Conservation (phyloP, 2,888 invertebrate genomes). For the Andrena camellia region DNA sequence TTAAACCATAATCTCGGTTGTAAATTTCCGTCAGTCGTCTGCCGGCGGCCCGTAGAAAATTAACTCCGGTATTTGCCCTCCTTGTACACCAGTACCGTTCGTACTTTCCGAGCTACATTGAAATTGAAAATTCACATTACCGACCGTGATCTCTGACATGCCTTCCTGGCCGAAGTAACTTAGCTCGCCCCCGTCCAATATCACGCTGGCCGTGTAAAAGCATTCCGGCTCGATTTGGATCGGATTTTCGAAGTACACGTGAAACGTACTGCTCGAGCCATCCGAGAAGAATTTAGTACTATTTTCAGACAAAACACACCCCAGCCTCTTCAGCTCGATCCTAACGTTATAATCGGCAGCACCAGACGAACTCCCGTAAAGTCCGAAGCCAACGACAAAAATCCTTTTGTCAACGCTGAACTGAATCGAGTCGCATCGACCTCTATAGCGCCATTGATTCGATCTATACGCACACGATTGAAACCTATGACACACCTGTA, state of each 20-base stretch:
- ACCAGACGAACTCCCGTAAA: slow-evolving; percentile 98
- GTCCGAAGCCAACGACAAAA: slow-evolving; percentile 97
- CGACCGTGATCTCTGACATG: slow-evolving; percentile 96
- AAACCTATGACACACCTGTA: slow-evolving; percentile 96
- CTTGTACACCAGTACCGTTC: slow-evolving; percentile 98
- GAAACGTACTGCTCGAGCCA: slow-evolving; percentile 98
- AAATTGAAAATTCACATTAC: slow-evolving; percentile 98
- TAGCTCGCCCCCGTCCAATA: slow-evolving; percentile 96
- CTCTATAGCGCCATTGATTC: slow-evolving; percentile 98
- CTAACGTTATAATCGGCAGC: slow-evolving; percentile 97
- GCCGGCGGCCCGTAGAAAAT: slow-evolving; percentile 96
- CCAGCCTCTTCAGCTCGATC: slow-evolving; percentile 96
- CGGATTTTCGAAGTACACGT: slow-evolving; percentile 93
- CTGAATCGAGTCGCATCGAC: slow-evolving; percentile 98
- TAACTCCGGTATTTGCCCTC: slow-evolving; percentile 98
- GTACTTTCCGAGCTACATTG: slow-evolving; percentile 99
- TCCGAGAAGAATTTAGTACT: slow-evolving; percentile 98
- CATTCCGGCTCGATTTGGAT: slow-evolving; percentile 96
- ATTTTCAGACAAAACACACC: slow-evolving; percentile 95
- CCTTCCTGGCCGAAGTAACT: slow-evolving; percentile 99
- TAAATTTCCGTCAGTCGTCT: slow-evolving; percentile 80
- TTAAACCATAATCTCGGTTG: slow-evolving; percentile 74
- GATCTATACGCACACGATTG: slow-evolving; percentile 98
- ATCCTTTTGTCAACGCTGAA: slow-evolving; percentile 98
- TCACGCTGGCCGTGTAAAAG: slow-evolving; percentile 98